phyloP scores from a whole-genome alignment of 2,113 vertebrate species.

The Psittacus erithacus region DNA sequence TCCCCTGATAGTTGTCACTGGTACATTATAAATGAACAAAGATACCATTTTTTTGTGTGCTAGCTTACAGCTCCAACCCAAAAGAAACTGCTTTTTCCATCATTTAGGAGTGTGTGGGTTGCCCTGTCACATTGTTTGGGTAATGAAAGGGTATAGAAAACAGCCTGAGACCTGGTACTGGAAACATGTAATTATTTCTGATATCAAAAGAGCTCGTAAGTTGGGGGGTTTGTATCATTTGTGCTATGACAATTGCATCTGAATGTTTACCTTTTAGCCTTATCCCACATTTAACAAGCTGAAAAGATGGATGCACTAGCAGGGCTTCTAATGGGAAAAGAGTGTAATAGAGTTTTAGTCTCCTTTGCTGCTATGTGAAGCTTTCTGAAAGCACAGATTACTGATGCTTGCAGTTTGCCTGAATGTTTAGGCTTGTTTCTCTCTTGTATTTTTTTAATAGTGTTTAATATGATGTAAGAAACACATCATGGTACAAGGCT shows the following conservation, averaged over 20 bases:
- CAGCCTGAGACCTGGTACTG: conserved; percentile 15
- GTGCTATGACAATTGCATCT: not conserved
- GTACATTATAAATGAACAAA: not conserved
- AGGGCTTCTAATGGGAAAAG: not conserved
- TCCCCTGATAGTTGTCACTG: not conserved
- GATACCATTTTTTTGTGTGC: not conserved
- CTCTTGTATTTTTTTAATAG: not conserved
- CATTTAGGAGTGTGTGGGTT: not conserved
- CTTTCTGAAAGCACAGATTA: not conserved
- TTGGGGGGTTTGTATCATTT: not conserved
- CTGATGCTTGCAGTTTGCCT: not conserved
- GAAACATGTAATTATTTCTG: conserved; percentile 47
- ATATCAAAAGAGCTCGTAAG: not conserved
- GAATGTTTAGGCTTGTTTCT: not conserved
- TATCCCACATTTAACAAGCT: not conserved
- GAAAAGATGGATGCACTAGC: not conserved
- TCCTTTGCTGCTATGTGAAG: not conserved
- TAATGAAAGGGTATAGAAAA: conserved; percentile 57
- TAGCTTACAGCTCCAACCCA: not conserved
- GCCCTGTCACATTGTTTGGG: not conserved
- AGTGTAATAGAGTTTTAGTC: not conserved
- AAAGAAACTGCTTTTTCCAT: not conserved
- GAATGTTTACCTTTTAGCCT: not conserved
- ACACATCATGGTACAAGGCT: not conserved
- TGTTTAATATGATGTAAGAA: not conserved